A percentile compares a stretch with the other conserved stretches of the same genome.
phyloP scores from a whole-genome alignment of 2,888 invertebrate species.

The Melanchra persicariae region DNA sequence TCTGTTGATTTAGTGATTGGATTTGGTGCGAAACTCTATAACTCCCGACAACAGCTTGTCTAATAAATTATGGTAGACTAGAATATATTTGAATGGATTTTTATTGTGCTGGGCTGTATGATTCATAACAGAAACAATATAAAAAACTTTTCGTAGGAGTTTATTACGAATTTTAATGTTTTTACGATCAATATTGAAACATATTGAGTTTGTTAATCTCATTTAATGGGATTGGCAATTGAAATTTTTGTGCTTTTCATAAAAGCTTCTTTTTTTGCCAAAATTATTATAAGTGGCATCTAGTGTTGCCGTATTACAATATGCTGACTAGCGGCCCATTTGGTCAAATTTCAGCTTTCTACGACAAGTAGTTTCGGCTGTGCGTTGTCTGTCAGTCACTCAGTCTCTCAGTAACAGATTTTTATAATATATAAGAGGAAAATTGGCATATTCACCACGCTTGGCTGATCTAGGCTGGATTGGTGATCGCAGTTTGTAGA shows the following conservation, averaged over 20 bases:
- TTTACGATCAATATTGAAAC: slow-evolving; percentile 29
- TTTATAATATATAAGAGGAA: background rate
- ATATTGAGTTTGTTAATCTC: background rate
- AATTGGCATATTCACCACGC: background rate
- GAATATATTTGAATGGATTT: slow-evolving; percentile 59
- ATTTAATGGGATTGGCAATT: background rate
- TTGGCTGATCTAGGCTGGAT: background rate
- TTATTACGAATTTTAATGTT: slow-evolving; percentile 33
- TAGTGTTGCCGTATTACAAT: background rate
- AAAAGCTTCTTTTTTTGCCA: background rate
- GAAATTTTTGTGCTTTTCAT: background rate
- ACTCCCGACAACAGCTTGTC: slow-evolving; percentile 61
- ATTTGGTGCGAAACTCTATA: slow-evolving; percentile 67
- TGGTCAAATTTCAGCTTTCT: too few relatives aligned
- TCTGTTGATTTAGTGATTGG: slow-evolving; percentile 72
- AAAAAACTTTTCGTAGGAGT: slow-evolving; percentile 29
- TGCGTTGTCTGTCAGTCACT: too few relatives aligned
- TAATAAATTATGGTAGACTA: slow-evolving; percentile 63
- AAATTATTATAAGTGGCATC: background rate
- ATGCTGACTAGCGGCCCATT: too few relatives aligned
- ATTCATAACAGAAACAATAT: slow-evolving; percentile 51
- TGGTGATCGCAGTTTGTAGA: slow-evolving; percentile 1
- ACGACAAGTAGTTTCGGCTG: too few relatives aligned
- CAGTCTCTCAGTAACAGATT: too few relatives aligned
- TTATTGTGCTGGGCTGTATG: slow-evolving; percentile 53